Conservation (phyloP, 2,113 vertebrate species). For the Muntiacus muntjak region DNA sequence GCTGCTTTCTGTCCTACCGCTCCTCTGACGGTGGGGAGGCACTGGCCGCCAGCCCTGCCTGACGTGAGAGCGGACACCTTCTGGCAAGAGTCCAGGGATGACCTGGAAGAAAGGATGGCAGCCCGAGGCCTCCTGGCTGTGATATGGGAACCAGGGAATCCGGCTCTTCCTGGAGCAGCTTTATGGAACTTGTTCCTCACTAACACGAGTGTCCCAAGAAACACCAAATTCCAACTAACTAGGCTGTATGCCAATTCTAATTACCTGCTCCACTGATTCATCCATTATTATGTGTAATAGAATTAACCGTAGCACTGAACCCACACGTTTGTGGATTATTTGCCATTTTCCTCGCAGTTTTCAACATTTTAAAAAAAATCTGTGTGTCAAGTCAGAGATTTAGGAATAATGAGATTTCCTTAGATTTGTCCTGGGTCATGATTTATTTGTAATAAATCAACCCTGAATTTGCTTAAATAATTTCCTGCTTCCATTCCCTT, state of each 20-base stretch:
- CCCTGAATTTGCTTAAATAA: background rate
- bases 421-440: conserved; percentile 12
- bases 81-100: fast-evolving
- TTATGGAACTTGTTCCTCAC: background rate
- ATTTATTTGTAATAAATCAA: background rate
- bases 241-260: background rate
- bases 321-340: background rate
- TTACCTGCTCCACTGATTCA: conserved; percentile 55
- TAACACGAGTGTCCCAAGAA: background rate
- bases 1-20: fast-evolving
- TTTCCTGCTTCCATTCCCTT: background rate
- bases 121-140: background rate
- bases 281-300: background rate
- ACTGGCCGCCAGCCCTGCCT: fast-evolving
- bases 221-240: background rate
- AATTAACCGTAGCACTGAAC: conserved; percentile 27
- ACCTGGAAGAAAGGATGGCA: fast-evolving
- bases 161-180: background rate
- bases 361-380: background rate
- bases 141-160: background rate
- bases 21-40: background rate
- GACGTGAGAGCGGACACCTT: too few species aligned
- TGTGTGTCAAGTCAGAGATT: background rate
- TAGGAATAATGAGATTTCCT: conserved; percentile 23
- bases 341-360: conserved; percentile 18